phyloP scores from a whole-genome alignment of 2,113 vertebrate species.

The Perccottus glenii region DNA sequence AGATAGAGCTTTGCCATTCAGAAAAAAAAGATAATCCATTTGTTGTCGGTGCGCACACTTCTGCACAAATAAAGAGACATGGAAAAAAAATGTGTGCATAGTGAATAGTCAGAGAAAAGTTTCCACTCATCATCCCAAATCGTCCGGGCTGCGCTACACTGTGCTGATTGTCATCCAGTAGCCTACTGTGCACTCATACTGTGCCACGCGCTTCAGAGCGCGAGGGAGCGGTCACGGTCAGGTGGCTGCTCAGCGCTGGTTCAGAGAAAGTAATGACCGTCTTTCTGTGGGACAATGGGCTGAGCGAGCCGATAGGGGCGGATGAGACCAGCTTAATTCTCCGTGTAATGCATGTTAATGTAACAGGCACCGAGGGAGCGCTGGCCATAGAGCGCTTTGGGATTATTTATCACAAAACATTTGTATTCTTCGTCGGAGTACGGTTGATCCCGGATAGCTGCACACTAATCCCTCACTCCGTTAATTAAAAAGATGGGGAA shows the following conservation, averaged over 20 bases:
- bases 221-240: slow-evolving; percentile 44
- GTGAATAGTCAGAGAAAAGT: not conserved
- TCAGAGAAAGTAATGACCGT: slow-evolving; percentile 56
- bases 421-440: slow-evolving; percentile 84
- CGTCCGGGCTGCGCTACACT: not conserved
- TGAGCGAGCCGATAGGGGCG: slow-evolving; percentile 56
- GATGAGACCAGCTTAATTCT: slow-evolving; percentile 72
- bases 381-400: slow-evolving; percentile 61
- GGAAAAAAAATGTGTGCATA: too few species aligned
- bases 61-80: too few species aligned
- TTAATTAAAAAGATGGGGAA: slow-evolving; percentile 92
- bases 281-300: slow-evolving; percentile 57
- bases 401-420: slow-evolving; percentile 85
- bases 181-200: not conserved
- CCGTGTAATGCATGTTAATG: slow-evolving; percentile 81
- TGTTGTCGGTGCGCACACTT: too few species aligned
- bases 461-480: slow-evolving; percentile 87
- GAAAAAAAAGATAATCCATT: not conserved
- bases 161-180: not conserved
- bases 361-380: slow-evolving; percentile 68
- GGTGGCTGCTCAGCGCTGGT: slow-evolving; percentile 39
- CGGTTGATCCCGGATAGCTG: slow-evolving; percentile 87
- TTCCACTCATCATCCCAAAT: not conserved
- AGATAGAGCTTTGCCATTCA: too few species aligned
- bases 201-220: not conserved